phyloP scores from a whole-genome alignment of 2,113 vertebrate species.

The Talpa occidentalis region DNA sequence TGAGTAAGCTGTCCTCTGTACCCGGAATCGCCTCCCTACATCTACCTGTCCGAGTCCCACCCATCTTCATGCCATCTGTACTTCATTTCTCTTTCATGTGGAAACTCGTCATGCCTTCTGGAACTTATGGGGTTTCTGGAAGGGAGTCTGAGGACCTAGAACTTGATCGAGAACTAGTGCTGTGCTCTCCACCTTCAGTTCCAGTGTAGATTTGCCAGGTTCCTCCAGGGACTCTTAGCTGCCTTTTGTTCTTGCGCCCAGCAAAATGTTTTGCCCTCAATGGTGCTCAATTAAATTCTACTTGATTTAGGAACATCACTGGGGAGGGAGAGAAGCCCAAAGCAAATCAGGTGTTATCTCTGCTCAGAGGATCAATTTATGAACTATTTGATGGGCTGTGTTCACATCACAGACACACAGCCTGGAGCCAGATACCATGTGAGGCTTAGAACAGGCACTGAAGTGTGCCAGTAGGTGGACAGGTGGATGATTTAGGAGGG shows the following conservation, averaged over 20 bases:
- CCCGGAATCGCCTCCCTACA: background rate
- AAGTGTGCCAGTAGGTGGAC: rapidly evolving
- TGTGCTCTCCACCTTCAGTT: background rate
- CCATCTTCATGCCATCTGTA: background rate
- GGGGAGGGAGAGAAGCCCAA: background rate
- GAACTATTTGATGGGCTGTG: background rate
- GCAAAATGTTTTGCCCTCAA: background rate
- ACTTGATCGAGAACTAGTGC: too few species aligned
- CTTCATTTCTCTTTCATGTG: background rate
- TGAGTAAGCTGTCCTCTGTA: background rate
- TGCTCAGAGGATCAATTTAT: background rate
- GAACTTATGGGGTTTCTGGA: background rate
- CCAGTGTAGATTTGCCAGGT: background rate
- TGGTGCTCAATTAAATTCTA: background rate
- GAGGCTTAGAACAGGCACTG: background rate
- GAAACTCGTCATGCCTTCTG: background rate
- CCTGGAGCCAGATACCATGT: background rate
- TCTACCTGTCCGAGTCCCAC: too few species aligned
- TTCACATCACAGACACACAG: background rate
- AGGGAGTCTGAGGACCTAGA: background rate
- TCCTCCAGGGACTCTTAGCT: background rate
- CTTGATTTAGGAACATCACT: background rate
- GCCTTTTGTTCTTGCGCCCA: background rate
- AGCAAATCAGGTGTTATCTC: background rate
- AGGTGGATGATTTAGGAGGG: background rate